Conservation (phyloP, 30 jellyfish, hydroid and myxozoan species). For the Pelagia noctiluca region DNA sequence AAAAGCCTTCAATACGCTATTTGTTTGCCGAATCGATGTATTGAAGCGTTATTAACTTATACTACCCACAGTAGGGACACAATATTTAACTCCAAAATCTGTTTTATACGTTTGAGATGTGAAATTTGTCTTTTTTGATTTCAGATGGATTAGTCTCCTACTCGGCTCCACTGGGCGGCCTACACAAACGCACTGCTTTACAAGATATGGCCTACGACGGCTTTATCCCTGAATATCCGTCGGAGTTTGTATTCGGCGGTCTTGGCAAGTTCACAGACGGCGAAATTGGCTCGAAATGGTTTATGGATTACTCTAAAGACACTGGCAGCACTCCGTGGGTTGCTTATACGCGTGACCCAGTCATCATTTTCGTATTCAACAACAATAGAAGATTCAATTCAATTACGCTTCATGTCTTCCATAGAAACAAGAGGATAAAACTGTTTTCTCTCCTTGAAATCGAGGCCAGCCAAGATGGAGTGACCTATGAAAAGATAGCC, state of each 20-base stretch:
- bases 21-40: no score
- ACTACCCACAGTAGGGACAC: no score
- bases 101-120: background rate
- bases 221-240: background rate
- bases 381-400: conserved; percentile 37
- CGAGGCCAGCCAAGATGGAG: conserved; percentile 48
- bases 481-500: conserved; percentile 21
- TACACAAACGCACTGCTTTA: conserved; percentile 37
- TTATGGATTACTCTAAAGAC: background rate
- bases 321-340: conserved; percentile 47
- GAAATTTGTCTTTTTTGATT: background rate
- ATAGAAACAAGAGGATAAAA: conserved; percentile 20
- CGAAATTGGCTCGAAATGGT: conserved; percentile 37
- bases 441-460: conserved; percentile 42
- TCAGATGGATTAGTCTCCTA: conserved; percentile 74
- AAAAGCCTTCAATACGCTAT: no score
- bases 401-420: conserved; percentile 38
- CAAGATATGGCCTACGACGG: conserved; percentile 77
- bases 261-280: conserved; percentile 81
- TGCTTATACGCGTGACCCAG: conserved; percentile 59
- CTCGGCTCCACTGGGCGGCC: conserved; percentile 76
- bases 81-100: background rate
- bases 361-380: conserved; percentile 48
- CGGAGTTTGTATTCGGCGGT: conserved; percentile 66
- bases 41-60: no score